These are phyloP conservation scores for Aphodius sticticus DNA, from an alignment of 2,888 invertebrate genomes.

Conservation along the genomic window DNA sequence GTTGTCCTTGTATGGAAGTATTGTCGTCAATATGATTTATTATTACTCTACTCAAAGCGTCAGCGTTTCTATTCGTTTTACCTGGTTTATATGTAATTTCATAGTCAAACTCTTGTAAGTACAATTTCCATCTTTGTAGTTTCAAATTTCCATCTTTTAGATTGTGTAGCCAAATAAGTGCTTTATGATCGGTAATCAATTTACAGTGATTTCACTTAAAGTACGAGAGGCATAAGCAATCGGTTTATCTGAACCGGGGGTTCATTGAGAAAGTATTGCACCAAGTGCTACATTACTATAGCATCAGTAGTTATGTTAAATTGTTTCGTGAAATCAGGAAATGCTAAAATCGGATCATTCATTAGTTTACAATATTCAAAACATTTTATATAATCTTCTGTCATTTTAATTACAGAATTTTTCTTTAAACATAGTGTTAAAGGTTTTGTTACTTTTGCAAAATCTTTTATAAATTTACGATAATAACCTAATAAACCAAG, in stretches of 20 bases:
- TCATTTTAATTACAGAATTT: no score
- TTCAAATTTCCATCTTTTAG: neutral
- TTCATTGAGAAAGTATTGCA: neutral
- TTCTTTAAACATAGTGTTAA: no score
- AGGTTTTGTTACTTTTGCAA: no score
- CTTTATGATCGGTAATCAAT: neutral
- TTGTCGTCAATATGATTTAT: neutral
- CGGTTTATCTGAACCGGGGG: neutral
- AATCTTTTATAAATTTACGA: neutral
- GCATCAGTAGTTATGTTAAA: no score
- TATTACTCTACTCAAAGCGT: neutral
- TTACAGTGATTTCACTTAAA: neutral
- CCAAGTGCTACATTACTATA: neutral
- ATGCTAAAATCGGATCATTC: no score
- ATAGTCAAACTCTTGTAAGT: constrained; percentile 13
- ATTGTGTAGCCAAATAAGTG: constrained; percentile 5
- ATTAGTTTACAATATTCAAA: no score
- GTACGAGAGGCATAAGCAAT: neutral
- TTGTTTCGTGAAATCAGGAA: no score
- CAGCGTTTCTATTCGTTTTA: constrained; percentile 7
- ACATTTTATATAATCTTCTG: no score
- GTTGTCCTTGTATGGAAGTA: neutral
- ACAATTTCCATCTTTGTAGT: constrained; percentile 12
- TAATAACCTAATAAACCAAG: neutral
- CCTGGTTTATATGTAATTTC: neutral